A percentile compares a stretch with the other conserved stretches of the same genome.
phyloP scores from a whole-genome alignment of 1,140 invertebrate species.

The Temnothorax nylanderi region DNA sequence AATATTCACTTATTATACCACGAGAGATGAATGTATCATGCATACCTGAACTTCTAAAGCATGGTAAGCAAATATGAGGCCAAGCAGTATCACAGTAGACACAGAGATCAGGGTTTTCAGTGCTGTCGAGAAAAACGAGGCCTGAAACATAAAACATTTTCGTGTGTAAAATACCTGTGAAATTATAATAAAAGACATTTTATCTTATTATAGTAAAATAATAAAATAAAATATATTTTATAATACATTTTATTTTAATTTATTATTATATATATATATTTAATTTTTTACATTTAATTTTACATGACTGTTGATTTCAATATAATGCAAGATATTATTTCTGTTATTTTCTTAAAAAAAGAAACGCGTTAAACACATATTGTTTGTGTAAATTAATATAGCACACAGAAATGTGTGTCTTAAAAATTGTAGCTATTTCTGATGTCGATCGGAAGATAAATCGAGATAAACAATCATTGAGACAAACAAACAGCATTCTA shows the following conservation, averaged over 20 bases:
- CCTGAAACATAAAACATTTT: slow-evolving; percentile 89
- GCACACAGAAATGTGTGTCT: neutral
- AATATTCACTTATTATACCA: neutral
- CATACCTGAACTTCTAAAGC: slow-evolving; percentile 99
- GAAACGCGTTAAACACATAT: neutral
- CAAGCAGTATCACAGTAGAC: slow-evolving; percentile 99
- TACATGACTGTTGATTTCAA: neutral
- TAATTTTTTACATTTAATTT: neutral
- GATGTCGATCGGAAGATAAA: neutral
- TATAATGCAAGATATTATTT: neutral
- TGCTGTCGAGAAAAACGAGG: slow-evolving; percentile 97
- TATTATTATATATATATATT: neutral
- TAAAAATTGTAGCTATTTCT: neutral
- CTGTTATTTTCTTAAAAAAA: neutral
- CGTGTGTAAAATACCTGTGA: neutral
- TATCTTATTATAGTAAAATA: neutral
- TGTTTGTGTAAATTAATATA: neutral
- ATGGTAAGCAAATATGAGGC: slow-evolving; percentile 99
- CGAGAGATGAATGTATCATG: slow-evolving; percentile 43
- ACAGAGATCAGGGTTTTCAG: slow-evolving; percentile 99
- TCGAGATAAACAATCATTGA: neutral
- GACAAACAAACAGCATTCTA: neutral
- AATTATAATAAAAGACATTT: neutral
- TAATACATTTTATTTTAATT: neutral
- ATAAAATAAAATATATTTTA: too few species aligned